A percentile compares a stretch with the other conserved stretches of the same genome.
Conservation (phyloP, 2,797 vertebrate genomes). For the Emys orbicularis region DNA sequence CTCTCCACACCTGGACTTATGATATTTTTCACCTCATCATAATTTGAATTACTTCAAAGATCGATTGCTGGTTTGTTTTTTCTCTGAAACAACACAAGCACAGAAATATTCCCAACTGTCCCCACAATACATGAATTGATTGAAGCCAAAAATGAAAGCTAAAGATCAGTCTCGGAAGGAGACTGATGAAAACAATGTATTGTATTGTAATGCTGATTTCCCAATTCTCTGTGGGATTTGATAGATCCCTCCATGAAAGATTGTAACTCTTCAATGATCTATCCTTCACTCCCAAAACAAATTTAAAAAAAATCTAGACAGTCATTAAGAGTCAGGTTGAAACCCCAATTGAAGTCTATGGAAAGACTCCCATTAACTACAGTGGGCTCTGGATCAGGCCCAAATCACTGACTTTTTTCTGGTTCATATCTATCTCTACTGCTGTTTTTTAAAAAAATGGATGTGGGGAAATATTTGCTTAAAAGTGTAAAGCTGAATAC, state of each 20-base stretch:
- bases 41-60: not conserved
- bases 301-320: not conserved
- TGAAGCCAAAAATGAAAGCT: not conserved
- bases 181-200: not conserved
- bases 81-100: not conserved
- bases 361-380: not conserved
- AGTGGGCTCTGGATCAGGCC: not conserved
- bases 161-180: not conserved
- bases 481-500: not conserved
- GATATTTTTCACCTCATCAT: not conserved
- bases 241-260: not conserved
- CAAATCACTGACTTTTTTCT: not conserved
- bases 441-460: not conserved
- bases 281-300: not conserved
- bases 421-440: not conserved
- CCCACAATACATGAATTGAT: not conserved
- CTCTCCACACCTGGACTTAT: not conserved
- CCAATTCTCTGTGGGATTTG: not conserved
- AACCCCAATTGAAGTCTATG: not conserved
- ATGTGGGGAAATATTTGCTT: not conserved
- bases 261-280: not conserved
- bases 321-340: not conserved
- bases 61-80: not conserved
- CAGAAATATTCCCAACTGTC: not conserved
- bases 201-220: not conserved